phyloP scores from a whole-genome alignment of 2,888 invertebrate genomes.

The Callinectes sapidus region DNA sequence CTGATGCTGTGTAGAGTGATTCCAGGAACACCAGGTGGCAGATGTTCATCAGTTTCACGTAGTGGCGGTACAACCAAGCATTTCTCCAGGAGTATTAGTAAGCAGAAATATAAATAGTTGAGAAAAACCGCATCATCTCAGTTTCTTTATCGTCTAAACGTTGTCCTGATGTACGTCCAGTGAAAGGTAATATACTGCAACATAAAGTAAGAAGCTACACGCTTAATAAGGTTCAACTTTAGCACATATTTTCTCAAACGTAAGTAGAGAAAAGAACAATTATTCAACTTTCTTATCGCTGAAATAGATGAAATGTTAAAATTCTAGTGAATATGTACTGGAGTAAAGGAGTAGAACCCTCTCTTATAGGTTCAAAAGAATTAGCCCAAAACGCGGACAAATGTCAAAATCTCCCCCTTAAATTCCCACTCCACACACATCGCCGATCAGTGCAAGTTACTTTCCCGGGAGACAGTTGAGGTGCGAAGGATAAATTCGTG shows the following conservation, averaged over 20 bases:
- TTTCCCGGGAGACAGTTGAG: neutral
- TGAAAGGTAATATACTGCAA: neutral
- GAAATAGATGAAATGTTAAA: too few species aligned
- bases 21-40: neutral
- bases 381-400: too few species aligned
- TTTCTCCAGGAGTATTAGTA: neutral
- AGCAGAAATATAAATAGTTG: neutral
- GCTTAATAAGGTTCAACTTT: too few species aligned
- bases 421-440: too few species aligned
- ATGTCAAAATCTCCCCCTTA: too few species aligned
- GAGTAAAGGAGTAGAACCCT: too few species aligned
- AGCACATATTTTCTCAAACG: too few species aligned
- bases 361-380: too few species aligned
- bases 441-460: neutral
- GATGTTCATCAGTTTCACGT: neutral
- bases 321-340: too few species aligned
- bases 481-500: neutral
- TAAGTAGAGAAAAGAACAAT: too few species aligned
- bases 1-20: neutral
- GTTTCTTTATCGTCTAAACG: too few species aligned
- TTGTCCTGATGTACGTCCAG: neutral
- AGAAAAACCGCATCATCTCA: neutral
- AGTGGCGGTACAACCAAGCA: neutral
- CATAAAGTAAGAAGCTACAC: neutral
- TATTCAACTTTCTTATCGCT: too few species aligned